Percentiles rank a stretch among this genome's conserved stretches.
Conservation (phyloP, 2,888 invertebrate species). For the Apodemia mormo region DNA sequence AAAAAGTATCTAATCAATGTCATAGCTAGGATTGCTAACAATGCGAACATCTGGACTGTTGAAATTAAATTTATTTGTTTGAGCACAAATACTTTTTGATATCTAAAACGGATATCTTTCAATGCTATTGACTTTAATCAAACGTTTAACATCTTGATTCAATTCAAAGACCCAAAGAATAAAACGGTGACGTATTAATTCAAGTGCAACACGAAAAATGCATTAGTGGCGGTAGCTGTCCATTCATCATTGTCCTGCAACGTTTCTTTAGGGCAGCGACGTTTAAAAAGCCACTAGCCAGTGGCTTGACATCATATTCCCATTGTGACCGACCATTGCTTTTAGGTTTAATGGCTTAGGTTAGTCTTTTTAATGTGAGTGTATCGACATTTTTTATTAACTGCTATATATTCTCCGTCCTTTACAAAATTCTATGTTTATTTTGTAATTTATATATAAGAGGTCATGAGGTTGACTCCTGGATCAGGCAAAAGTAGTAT, state of each 20-base stretch:
- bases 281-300: slow-evolving; percentile 37
- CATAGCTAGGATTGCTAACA: too few relatives aligned
- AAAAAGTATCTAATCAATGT: too few relatives aligned
- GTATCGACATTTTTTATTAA: slow-evolving; percentile 15
- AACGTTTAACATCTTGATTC: slow-evolving; percentile 11
- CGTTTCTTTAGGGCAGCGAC: slow-evolving; percentile 38
- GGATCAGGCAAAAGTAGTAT: too few relatives aligned
- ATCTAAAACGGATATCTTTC: too few relatives aligned
- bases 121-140: not conserved
- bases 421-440: too few relatives aligned
- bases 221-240: slow-evolving; percentile 62
- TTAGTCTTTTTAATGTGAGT: slow-evolving; percentile 20
- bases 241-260: slow-evolving; percentile 67
- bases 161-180: slow-evolving; percentile 29
- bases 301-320: slow-evolving; percentile 32
- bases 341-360: slow-evolving; percentile 21
- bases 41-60: too few relatives aligned
- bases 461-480: too few relatives aligned
- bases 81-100: too few relatives aligned
- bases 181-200: slow-evolving; percentile 69
- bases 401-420: not conserved
- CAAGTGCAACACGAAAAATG: slow-evolving; percentile 82
- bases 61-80: too few relatives aligned
- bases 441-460: too few relatives aligned
- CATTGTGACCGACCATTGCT: slow-evolving; percentile 28